Conservation (phyloP, 2,888 invertebrate genomes). For the Fragum whitleyi region DNA sequence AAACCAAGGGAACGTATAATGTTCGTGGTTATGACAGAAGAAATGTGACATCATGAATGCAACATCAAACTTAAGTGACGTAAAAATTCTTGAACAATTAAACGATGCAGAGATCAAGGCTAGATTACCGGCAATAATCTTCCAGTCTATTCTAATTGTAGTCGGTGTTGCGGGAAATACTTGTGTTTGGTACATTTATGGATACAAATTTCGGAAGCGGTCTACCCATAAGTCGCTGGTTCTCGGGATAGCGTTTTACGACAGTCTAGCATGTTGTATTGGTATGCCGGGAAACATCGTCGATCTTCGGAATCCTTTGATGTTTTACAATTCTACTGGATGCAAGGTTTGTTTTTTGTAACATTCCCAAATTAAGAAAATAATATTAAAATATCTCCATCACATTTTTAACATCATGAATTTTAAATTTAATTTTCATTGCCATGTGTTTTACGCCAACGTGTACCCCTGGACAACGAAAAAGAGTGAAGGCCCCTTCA, state of each 20-base stretch:
- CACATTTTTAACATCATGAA: no score
- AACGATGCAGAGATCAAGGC: background rate
- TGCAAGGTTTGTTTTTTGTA: slow-evolving; percentile 19
- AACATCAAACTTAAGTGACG: background rate
- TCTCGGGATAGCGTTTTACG: slow-evolving; percentile 17
- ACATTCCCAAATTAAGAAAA: no score
- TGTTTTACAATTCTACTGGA: slow-evolving; percentile 23
- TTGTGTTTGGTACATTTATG: slow-evolving; percentile 13
- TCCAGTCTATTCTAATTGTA: slow-evolving; percentile 5
- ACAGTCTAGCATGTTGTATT: slow-evolving; percentile 11
- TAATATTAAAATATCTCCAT: no score
- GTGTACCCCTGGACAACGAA: no score
- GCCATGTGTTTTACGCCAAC: no score
- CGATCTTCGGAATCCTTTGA: slow-evolving; percentile 14
- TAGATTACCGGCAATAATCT: slow-evolving; percentile 12
- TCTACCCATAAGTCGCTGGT: slow-evolving; percentile 6
- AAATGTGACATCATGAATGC: no score
- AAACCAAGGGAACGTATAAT: no score
- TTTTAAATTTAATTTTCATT: no score
- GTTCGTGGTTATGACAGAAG: no score
- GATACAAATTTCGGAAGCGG: slow-evolving; percentile 5
- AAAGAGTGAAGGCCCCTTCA: no score
- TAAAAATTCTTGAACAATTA: background rate
- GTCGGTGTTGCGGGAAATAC: slow-evolving; percentile 11
- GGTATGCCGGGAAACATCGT: slow-evolving; percentile 23